Base-by-base conservation (phyloP, 2,888 invertebrate genomes). In the Andrena camellia region DNA sequence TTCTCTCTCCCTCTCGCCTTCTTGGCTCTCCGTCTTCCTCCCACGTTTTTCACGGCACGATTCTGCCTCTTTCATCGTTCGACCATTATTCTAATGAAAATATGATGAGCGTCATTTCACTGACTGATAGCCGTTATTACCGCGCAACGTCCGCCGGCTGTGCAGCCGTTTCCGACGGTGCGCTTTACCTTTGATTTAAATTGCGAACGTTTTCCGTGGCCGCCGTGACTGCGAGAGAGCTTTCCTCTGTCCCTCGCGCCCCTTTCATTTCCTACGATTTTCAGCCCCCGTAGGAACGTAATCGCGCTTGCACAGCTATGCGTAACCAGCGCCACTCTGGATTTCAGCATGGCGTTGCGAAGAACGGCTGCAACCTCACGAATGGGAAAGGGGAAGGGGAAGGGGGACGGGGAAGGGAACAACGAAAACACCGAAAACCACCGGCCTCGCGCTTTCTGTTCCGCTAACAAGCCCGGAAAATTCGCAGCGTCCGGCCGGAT, bases 21-120 rank as follows among this genome's bases (percentile, higher is more conserved):
- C 3, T 5, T 10, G 8, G 29, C 10, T 23, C 26, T 54, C n/a
- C 8, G 3, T 23, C 26, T 50, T n/a, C 6, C 26, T 42, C 23
- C 42, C 17, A 42, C 52, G 63, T 62, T 62, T 42, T 74, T 50
- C 71, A 31, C 42, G 17, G 42, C 42, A 31, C 74, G 59, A 50
- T 31, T 10, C 68, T 57, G 59, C 62, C 69, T 67, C 68, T 82
- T 75, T 75, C 84, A 68, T 84, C 88, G 76, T 83, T 76, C 78
- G 67, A 31, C 78, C 79, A 86, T 87, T 90, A 88, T 87, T 86
- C 90, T 86, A 86, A 90, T 89, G 88, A 89, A 89, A 89, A 89
- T 89, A 90, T 89, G 89, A 89, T 85, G 88, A 88, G 89, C 85
- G 88, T 87, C 87, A 79, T 89, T 89, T 81, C 75, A 81, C 81